A percentile compares a stretch with the other conserved stretches of the same genome.
These are phyloP conservation scores for Echiichthys vipera DNA, from an alignment of 2,797 vertebrate species.

Conservation along the genomic window DNA sequence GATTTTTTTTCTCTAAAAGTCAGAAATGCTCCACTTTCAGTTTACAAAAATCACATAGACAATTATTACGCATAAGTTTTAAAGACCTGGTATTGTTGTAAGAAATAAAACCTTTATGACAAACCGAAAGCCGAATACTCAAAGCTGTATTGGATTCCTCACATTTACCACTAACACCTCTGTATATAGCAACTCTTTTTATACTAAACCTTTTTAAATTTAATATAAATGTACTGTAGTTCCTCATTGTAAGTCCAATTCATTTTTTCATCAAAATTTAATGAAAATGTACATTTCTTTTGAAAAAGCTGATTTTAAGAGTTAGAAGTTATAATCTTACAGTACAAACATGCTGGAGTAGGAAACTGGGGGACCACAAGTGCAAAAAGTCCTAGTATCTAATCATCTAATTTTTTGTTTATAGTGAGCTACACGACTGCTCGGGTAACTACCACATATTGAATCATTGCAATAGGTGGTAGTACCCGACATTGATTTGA, in stretches of 20 bases:
- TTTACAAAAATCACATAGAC: conserved; percentile 15
- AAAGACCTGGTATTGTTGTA: not conserved
- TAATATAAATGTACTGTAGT: not conserved
- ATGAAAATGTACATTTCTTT: not conserved
- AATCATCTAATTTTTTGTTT: conserved; percentile 7
- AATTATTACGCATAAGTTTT: conserved; percentile 15
- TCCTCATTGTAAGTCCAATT: not conserved
- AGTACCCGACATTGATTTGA: conserved; percentile 19
- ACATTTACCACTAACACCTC: not conserved
- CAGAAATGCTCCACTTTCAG: conserved; percentile 37
- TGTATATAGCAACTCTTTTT: too few species aligned
- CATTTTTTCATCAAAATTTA: not conserved
- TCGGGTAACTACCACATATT: too few species aligned
- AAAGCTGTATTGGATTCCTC: not conserved
- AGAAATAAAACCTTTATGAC: conserved; percentile 1
- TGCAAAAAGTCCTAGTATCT: not conserved
- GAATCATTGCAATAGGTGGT: not conserved
- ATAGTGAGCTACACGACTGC: not conserved
- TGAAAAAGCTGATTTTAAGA: not conserved
- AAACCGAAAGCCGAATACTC: not conserved
- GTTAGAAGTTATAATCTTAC: not conserved
- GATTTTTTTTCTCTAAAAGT: conserved; percentile 24
- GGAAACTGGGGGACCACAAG: not conserved
- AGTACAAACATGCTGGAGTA: conserved; percentile 1
- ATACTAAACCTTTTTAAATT: not conserved